phyloP scores from a whole-genome alignment of 1,140 invertebrate species.

The Sarcophaga peregrina region DNA sequence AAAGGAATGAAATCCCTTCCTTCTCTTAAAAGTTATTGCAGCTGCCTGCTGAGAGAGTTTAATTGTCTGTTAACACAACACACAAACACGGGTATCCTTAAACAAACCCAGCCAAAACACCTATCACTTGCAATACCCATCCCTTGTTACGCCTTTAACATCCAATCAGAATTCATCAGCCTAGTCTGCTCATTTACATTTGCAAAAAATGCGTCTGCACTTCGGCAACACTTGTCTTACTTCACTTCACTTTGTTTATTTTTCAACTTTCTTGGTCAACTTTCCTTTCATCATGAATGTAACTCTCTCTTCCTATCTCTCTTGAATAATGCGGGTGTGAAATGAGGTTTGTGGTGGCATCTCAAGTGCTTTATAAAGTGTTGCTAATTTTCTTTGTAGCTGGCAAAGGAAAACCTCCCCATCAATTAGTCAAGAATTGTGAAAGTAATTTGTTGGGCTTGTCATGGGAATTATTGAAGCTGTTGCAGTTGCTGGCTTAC shows the following conservation, averaged over 20 bases:
- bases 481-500: background rate
- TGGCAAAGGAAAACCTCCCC: background rate
- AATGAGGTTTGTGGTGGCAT: background rate
- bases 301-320: background rate
- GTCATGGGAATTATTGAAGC: background rate
- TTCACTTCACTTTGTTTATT: background rate
- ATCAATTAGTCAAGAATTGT: background rate
- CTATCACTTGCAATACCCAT: background rate
- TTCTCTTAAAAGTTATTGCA: slow-evolving; percentile 57
- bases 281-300: too few species aligned
- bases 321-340: background rate
- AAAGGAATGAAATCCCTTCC: background rate
- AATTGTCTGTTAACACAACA: slow-evolving; percentile 33
- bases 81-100: background rate
- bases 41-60: slow-evolving; percentile 55
- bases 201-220: too few species aligned
- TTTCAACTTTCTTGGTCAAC: background rate
- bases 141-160: background rate
- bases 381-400: background rate
- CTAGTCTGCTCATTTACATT: too few species aligned
- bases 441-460: background rate
- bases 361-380: slow-evolving; percentile 17
- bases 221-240: background rate
- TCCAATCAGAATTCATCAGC: slow-evolving; percentile 23
- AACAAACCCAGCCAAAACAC: background rate